Evolutionary conservation across 2,113 vertebrate genomes (phyloP), one percentile per base, ranked within the genome.

Genomic region (Gambusia holbrooki): DNA sequence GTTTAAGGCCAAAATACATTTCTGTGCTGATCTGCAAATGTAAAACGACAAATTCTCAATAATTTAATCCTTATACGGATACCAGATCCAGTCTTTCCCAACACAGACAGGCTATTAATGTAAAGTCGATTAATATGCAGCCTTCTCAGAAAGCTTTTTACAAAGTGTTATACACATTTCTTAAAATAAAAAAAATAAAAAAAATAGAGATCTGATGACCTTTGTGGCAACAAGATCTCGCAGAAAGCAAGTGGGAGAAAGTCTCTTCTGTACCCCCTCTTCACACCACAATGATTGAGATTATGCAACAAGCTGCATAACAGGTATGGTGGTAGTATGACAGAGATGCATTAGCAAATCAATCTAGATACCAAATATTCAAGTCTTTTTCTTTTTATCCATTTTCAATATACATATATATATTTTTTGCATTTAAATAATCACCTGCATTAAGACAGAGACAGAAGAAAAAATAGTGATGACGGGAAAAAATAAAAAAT

Each of bases 401-500:
- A 66, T 71, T 72, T 88, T 89, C 81, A 88, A 90, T 35, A 66
- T 79, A 73, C 67, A 48, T 71, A 81, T 42, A 81, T 42, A 60
- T 70, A 60, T 35, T 28, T 90, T 90, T 90, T 92, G 81, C 87
- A 93, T 93, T 93, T 95, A 92, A 94, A 94, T 93, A 92, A 93
- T 88, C 78, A 90, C 86, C 77, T 84, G 86, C 76, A 87, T 82
- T 73, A 74, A 90, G 90, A 85, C 87, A 89, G 88, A 87, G 91
- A 69, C 86, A 86, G 42, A 88, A 91, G 40, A 42, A 66, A 89
- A 88, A 88, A 89, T 84, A 90, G 80, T 90, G 90, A 93, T 84
- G 91, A 92, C 70, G 74, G 75, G 77, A 80, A 90, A 90, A 90
- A 90, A 3, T n/a, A n/a, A 33, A 27, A 27, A 27, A 27, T 27